Evolutionary conservation across 2,113 vertebrate genomes (phyloP).

Genomic region (Prolemur simus): DNA sequence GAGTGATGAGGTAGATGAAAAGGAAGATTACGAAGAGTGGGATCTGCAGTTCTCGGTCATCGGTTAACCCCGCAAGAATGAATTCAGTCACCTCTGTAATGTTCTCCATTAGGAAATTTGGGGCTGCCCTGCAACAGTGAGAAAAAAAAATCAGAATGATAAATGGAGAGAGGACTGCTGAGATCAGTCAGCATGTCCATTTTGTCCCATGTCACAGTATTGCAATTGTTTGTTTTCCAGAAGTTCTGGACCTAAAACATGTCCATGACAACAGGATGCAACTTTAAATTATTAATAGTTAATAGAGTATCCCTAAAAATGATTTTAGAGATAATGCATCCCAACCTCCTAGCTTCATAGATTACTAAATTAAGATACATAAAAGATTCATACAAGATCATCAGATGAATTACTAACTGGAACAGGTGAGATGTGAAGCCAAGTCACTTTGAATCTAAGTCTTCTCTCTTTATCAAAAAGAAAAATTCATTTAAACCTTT

Average conservation of each 20-base stretch:
- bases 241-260: not conserved
- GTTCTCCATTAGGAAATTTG: not conserved
- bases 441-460: not conserved
- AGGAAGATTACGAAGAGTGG: not conserved
- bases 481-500: not conserved
- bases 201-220: not conserved
- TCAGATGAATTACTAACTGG: not conserved
- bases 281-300: not conserved
- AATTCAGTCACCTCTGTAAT: not conserved
- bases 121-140: not conserved
- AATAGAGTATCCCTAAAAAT: not conserved
- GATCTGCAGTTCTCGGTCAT: not conserved
- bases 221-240: not conserved
- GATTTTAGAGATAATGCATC: not conserved
- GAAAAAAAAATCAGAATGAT: not conserved
- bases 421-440: not conserved
- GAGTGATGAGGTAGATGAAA: conserved; percentile 13
- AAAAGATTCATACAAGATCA: not conserved
- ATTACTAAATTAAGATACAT: not conserved
- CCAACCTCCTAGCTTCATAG: not conserved
- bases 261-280: not conserved
- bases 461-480: not conserved
- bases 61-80: not conserved
- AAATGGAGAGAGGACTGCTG: not conserved
- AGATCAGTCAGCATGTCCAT: not conserved